Base-by-base conservation (phyloP, 2,888 invertebrate species). In the Parochlus steinenii region DNA sequence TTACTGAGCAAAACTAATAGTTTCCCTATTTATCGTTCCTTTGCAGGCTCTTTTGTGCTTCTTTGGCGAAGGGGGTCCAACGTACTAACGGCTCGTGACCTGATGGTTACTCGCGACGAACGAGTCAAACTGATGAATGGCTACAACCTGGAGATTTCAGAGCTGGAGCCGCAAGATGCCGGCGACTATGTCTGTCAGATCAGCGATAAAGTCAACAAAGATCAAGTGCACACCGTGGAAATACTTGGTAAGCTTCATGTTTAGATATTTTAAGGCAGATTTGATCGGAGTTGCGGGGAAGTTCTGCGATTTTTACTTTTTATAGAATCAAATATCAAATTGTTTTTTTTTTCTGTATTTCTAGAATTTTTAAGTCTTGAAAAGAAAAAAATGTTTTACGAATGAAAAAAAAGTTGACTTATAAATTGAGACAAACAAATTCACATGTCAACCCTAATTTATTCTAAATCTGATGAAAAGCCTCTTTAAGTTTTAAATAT, bases 121-220 rank as follows among this genome's bases (percentile, higher is more conserved):
- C 54, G 76, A 46, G 69, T 76, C 58, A 63, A 71, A 15, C 64
- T 77, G 42, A 72, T 74, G 35, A 73, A 75, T 48, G 75, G 75
- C 5, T 75, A 71, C 54, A 74, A 75, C 50, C 60, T 77, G 44
- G 72, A 76, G 56, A 75, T 77, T 49, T 69, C 71, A 26, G 71
- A 74, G 47, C 70, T 76, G 19, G 70, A 71, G 37, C 74, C 75
- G 2, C 74, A 74, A 62, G 76, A 58, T 51, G 58, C 58, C 39
- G 71, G 71, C 4, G 71, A 76, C 61, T 77, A 77, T 60, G 71
- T 76, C 11, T 77, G 77, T 52, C 76, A 76, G 60, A 71, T 77
- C 43, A 73, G 74, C 31, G 75, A 74, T 54, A 67, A 71, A 30
- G 67, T 71, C 41, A 69, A 71, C 28, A 61, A 70, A 11, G 75